Evolutionary conservation across 2,888 invertebrate genomes (phyloP).

Genomic region (Phalera bucephala): DNA sequence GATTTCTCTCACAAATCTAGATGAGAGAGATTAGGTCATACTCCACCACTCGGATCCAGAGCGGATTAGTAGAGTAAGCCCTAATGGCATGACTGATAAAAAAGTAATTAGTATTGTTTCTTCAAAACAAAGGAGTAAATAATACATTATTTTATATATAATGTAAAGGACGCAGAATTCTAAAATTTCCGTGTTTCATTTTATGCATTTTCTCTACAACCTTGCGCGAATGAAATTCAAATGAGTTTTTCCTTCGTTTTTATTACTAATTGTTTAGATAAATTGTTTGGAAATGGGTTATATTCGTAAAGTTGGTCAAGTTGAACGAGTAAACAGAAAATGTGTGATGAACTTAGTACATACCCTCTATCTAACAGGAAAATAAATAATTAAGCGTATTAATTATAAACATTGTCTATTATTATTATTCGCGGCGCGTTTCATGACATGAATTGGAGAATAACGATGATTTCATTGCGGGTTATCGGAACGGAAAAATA

Average conservation of each 20-base stretch:
- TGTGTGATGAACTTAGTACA: conserved; percentile 6
- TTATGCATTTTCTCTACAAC: too few relatives aligned
- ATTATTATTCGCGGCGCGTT: conserved; percentile 13
- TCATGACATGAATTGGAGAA: conserved; percentile 12
- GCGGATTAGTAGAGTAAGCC: too few relatives aligned
- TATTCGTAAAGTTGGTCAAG: conserved; percentile 28
- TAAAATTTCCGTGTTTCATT: too few relatives aligned
- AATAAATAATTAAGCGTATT: conserved; percentile 6
- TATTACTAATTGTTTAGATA: conserved; percentile 13
- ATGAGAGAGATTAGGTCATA: too few relatives aligned
- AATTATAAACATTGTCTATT: background rate
- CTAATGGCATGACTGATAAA: too few relatives aligned
- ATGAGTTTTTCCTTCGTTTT: conserved; percentile 13
- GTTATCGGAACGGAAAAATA: conserved; percentile 20
- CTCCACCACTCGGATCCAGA: too few relatives aligned
- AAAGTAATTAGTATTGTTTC: too few relatives aligned
- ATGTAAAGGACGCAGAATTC: too few relatives aligned
- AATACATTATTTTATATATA: too few relatives aligned
- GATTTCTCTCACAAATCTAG: too few relatives aligned
- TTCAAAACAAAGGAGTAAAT: too few relatives aligned
- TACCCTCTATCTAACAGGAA: conserved; percentile 23
- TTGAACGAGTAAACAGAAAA: conserved; percentile 15
- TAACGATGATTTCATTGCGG: conserved; percentile 19
- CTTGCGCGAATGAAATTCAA: conserved; percentile 4
- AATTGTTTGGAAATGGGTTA: conserved; percentile 17